Percentiles rank a stretch among this genome's conserved stretches.
phyloP scores from a whole-genome alignment of 2,888 invertebrate species.

The Noctua fimbriata region DNA sequence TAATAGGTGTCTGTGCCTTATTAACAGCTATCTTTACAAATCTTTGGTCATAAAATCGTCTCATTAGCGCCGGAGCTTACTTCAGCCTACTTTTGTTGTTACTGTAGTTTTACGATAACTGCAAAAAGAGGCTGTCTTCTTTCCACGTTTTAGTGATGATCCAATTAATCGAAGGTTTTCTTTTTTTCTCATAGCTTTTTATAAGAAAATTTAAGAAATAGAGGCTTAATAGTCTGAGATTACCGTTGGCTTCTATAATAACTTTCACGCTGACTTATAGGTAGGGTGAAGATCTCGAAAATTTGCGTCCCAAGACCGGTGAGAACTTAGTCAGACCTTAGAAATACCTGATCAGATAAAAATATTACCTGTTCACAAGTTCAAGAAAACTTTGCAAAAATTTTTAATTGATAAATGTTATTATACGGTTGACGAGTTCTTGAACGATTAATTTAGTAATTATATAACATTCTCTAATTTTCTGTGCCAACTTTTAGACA shows the following conservation, averaged over 20 bases:
- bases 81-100: conserved; percentile 43
- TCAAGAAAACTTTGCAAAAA: too few species aligned
- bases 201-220: conserved; percentile 17
- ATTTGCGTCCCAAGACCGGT: not conserved
- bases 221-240: conserved; percentile 8
- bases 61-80: conserved; percentile 28
- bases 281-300: not conserved
- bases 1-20: not conserved
- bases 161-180: conserved; percentile 47
- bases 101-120: conserved; percentile 40
- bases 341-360: too few species aligned
- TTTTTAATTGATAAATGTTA: too few species aligned
- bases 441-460: too few species aligned
- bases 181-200: conserved; percentile 8
- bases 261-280: conserved; percentile 13
- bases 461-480: too few species aligned
- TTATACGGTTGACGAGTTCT: too few species aligned
- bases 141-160: conserved; percentile 46
- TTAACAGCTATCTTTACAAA: conserved; percentile 17
- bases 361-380: too few species aligned
- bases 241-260: conserved; percentile 8
- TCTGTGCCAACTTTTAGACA: too few species aligned
- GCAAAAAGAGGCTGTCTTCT: conserved; percentile 41
- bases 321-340: not conserved
- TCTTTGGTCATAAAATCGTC: conserved; percentile 39